These are phyloP conservation scores for Promerops cafer DNA, from an alignment of 2,113 vertebrate species.

Conservation along the genomic window DNA sequence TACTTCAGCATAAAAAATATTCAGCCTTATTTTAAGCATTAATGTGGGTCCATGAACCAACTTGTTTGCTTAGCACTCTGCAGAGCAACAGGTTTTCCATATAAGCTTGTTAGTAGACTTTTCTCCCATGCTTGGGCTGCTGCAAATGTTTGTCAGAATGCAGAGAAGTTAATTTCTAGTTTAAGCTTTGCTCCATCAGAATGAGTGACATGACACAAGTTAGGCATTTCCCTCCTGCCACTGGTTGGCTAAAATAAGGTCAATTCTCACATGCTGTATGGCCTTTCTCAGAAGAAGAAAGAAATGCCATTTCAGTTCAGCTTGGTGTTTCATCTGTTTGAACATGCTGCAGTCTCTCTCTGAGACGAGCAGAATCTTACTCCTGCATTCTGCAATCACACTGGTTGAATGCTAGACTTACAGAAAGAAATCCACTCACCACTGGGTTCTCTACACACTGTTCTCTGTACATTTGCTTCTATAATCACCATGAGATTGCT, in stretches of 20 bases:
- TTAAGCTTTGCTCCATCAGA: background rate
- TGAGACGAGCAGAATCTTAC: background rate
- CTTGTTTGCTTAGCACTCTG: background rate
- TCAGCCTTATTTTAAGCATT: background rate
- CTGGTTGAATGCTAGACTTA: background rate
- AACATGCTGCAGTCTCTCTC: background rate
- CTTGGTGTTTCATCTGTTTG: background rate
- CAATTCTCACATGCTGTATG: background rate
- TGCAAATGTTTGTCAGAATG: background rate
- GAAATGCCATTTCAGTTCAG: background rate
- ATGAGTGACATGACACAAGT: background rate
- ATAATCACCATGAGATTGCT: background rate
- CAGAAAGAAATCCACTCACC: background rate
- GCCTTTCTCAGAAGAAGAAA: background rate
- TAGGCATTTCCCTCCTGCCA: background rate
- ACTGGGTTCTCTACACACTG: background rate
- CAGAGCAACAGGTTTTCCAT: background rate
- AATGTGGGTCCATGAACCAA: background rate
- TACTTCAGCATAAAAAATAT: background rate
- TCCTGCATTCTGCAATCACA: background rate
- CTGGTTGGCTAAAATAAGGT: background rate
- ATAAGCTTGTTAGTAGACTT: background rate
- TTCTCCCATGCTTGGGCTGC: background rate
- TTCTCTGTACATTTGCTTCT: background rate
- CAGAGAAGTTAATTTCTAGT: background rate